Evolutionary conservation across 1,140 invertebrate species (phyloP).

Genomic region (Drosophila bipectinata): DNA sequence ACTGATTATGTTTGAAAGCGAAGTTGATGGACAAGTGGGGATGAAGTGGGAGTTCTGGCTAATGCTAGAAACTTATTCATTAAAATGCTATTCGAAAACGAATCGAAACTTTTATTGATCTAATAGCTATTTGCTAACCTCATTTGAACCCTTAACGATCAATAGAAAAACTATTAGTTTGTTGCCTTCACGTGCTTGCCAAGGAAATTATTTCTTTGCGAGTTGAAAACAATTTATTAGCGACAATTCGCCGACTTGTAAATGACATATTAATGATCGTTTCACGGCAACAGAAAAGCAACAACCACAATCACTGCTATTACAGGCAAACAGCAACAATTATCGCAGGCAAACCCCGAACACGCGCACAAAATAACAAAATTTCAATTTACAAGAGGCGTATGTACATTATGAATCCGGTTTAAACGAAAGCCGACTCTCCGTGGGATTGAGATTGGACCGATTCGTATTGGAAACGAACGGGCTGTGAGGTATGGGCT

Average conservation of each 20-base stretch:
- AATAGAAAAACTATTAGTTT: background rate
- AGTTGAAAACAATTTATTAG: slow-evolving; percentile 73
- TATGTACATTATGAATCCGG: slow-evolving; percentile 62
- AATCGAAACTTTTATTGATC: no score
- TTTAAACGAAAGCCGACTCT: slow-evolving; percentile 70
- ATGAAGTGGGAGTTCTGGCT: slow-evolving; percentile 2
- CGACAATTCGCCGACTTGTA: slow-evolving; percentile 75
- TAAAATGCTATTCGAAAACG: no score
- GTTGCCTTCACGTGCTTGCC: slow-evolving; percentile 8
- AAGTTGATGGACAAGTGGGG: slow-evolving; percentile 20
- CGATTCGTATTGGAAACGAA: slow-evolving; percentile 8
- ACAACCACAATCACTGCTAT: slow-evolving; percentile 17
- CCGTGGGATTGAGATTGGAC: slow-evolving; percentile 8
- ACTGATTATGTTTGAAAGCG: slow-evolving; percentile 30
- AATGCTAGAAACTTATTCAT: background rate
- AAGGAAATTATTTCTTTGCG: slow-evolving; percentile 19
- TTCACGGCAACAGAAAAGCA: slow-evolving; percentile 41
- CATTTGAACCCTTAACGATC: slow-evolving; percentile 1
- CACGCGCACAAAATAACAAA: slow-evolving; percentile 76
- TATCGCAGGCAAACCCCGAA: slow-evolving; percentile 37
- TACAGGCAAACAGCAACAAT: slow-evolving; percentile 20
- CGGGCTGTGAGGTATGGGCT: no score
- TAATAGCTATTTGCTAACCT: background rate
- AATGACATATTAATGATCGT: slow-evolving; percentile 80
- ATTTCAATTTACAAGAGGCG: slow-evolving; percentile 62